Evolutionary conservation across 2,113 vertebrate genomes (phyloP).

Genomic region (Vulpes ferrilata): DNA sequence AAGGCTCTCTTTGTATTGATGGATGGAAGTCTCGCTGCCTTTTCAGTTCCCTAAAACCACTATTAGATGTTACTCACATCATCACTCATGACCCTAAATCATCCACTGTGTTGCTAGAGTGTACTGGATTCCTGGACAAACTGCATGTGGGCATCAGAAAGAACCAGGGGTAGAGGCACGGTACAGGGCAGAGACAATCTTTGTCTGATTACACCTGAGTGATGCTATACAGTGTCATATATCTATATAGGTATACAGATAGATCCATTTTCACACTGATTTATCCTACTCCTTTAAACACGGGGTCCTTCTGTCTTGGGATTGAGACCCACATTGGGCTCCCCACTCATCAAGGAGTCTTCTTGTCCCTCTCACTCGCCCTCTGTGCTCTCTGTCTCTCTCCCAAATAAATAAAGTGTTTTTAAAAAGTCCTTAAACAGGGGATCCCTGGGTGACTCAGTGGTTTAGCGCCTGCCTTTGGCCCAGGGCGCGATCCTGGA

Average conservation of each 20-base stretch:
- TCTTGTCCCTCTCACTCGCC: not conserved
- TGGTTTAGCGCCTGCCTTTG: too few species aligned
- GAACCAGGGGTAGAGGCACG: not conserved
- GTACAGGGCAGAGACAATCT: not conserved
- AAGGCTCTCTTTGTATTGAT: not conserved
- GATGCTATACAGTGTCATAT: not conserved
- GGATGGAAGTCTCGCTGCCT: not conserved
- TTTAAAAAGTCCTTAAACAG: not conserved
- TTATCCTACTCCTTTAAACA: not conserved
- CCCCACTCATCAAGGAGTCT: not conserved
- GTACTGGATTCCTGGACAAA: not conserved
- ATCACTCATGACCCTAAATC: not conserved
- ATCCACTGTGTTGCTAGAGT: not conserved
- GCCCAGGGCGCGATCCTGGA: too few species aligned
- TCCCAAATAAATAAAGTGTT: not conserved
- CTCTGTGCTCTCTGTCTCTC: not conserved
- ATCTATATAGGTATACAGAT: not conserved
- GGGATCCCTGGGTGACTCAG: too few species aligned
- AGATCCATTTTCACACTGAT: not conserved
- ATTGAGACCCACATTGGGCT: not conserved
- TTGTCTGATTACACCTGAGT: not conserved
- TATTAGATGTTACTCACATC: not conserved
- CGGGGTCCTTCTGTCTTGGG: not conserved
- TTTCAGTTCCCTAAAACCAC: not conserved
- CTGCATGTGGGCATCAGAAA: not conserved